Evolutionary conservation across 2,888 invertebrate species (phyloP), one percentile per base, ranked within the genome.

Genomic region (Anoplius nigerrimus): DNA sequence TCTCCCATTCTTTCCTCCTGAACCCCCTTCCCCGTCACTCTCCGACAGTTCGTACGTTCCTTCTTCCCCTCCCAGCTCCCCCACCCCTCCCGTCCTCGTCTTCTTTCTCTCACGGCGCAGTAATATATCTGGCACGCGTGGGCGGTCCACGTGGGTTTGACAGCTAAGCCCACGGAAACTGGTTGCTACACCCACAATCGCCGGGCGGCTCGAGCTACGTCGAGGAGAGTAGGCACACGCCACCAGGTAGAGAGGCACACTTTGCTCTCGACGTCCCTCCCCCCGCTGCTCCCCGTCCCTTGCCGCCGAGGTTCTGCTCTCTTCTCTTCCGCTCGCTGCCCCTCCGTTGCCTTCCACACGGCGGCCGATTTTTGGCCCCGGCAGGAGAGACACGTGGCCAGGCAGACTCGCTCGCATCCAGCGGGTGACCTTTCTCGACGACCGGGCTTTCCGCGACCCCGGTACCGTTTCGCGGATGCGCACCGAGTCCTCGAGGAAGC

Each of bases 81-180:
- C 56, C 27, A 24, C 51, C 64, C 52, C 51, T 24, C 13, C 62
- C 43, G n/a, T 53, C 61, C 56, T 53, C 74, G 71, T 78, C 74
- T 75, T 79, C 77, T 72, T 74, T 78, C 79, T 69, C 74, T 70
- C 69, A 67, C 72, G 66, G 54, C 72, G 73, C 74, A 74, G 83
- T 78, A 82, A 82, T 86, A 84, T 84, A 85, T 84, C 81, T 82
- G 76, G 46, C 52, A 64, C 34, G 83, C 83, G 88, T 87, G 84
- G 88, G 88, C 86, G 87, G 82, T 77, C 87, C 88, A 88, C 88
- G 88, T 88, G 87, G 88, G 88, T 77, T 84, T 87, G 88, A 88
- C 87, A 88, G 87, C 84, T 87, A 81, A 83, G 82, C 87, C 86
- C 80, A 86, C 86, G 82, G 86, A 82, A 87, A 87, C 87, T 86